Evolutionary conservation across 2,113 vertebrate species (phyloP).

Genomic region (Psilopsiagon aymara): DNA sequence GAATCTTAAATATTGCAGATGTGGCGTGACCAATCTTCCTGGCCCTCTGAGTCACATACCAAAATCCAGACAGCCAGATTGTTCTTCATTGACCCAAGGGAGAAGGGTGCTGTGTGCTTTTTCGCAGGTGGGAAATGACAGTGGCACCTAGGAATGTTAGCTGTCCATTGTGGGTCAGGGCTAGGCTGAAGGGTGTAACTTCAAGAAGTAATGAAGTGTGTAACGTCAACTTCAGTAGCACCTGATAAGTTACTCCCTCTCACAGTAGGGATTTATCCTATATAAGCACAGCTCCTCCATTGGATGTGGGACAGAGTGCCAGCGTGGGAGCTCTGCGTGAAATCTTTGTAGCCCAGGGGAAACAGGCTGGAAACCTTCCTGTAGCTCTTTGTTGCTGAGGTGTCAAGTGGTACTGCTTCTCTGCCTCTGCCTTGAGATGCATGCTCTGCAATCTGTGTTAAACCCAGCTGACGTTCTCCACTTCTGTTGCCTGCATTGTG

Average conservation of each 20-base stretch:
- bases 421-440: background rate
- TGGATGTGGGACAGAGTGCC: background rate
- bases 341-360: background rate
- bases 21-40: background rate
- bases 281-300: background rate
- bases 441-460: fast-evolving
- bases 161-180: background rate
- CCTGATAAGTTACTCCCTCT: background rate
- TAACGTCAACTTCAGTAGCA: background rate
- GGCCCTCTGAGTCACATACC: background rate
- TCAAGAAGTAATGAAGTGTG: background rate
- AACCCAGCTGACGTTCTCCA: background rate
- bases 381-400: background rate
- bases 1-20: background rate
- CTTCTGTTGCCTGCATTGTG: background rate
- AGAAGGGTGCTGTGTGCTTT: background rate
- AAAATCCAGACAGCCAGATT: background rate
- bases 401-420: background rate
- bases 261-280: background rate
- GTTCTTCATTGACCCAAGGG: background rate
- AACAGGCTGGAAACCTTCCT: background rate
- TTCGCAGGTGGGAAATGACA: background rate
- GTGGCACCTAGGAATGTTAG: background rate
- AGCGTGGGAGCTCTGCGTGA: background rate
- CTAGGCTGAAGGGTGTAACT: background rate